A percentile compares a stretch with the other conserved stretches of the same genome.
phyloP scores from a whole-genome alignment of 2,888 invertebrate species.

The Scaptodrosophila latifasciaeformis region DNA sequence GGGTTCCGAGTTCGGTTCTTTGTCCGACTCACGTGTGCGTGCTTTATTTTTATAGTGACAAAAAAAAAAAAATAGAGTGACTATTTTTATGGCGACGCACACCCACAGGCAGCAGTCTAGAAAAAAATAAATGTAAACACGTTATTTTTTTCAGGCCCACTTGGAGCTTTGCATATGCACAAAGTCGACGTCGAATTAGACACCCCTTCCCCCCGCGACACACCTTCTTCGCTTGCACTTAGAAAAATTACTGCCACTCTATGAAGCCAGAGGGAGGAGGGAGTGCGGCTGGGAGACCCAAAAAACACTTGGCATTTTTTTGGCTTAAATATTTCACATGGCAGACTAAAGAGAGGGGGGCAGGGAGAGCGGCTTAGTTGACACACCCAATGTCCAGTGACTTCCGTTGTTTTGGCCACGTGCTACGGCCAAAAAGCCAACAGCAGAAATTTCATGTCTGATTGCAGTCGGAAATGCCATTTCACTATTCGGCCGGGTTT shows the following conservation, averaged over 20 bases:
- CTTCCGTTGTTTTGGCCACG: conserved; percentile 23
- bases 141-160: conserved; percentile 38
- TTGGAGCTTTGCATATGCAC: conserved; percentile 24
- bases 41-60: background rate
- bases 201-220: conserved; percentile 35
- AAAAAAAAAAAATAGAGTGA: background rate
- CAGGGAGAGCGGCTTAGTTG: conserved; percentile 18
- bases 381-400: conserved; percentile 43
- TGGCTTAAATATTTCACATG: background rate
- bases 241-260: conserved; percentile 27
- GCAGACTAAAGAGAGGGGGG: background rate
- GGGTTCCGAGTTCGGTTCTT: too few relatives aligned
- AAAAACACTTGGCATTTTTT: conserved; percentile 1
- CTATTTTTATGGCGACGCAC: background rate
- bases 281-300: too few relatives aligned
- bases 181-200: conserved; percentile 38
- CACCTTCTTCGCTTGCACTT: conserved; percentile 47
- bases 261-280: too few relatives aligned
- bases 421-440: background rate
- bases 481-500: conserved; percentile 47
- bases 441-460: conserved; percentile 43
- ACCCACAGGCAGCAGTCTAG: too few relatives aligned
- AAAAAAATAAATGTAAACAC: conserved; percentile 25
- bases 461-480: conserved; percentile 56
- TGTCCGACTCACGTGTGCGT: background rate